Base-by-base conservation (phyloP, 2,113 vertebrate genomes). In the Xenopus borealis region DNA sequence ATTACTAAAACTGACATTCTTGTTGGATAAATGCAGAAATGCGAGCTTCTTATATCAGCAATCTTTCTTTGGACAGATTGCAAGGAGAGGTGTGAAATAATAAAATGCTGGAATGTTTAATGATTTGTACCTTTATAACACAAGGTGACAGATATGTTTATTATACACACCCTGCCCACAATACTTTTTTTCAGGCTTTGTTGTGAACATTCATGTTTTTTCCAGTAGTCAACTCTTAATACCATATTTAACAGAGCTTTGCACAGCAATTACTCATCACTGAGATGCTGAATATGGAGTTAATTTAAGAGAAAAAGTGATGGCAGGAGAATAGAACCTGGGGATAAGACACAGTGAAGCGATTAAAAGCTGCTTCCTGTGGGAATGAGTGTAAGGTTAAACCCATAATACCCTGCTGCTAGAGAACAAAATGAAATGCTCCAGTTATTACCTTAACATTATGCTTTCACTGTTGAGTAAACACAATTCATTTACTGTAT, bases 301-400 rank as follows among this genome's bases (percentile, higher is more conserved):
- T 23, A 45, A 55, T 62, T 27, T 50, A 27, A 47, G 45, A 40
- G 33, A 59, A 71, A 47, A 71, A 62, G 23, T 2, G 58, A 27
- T 23, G 69, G 20, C 53, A 45, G 17, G 17, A 23, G 44, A 8
- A 27, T 10, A 50, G 13, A 50, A 62, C 17, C 19, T 45, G 18
- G 18, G 19, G 16, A 40, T 44, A 33, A n/a, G 44, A 14, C 33
- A 71, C 40, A 71, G 33, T 18, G 33, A 47, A 71, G 40, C 30
- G 16, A 62, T 71, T 71, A 62, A 47, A 30, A 61, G 69, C 40
- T 59, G 69, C 40, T 59, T 46, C 40, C 33, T 61, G 57, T 18
- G 46, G 12, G 23, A 27, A 27, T 27, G 23, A 7, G n/a, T 20
- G 33, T 59, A 59, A 70, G 18, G 17, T 11, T 12, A 20, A 12